A percentile compares a stretch with the other conserved stretches of the same genome.
These are phyloP conservation scores for Pissodes strobi DNA, from an alignment of 1,140 invertebrate genomes.

Conservation along the genomic window DNA sequence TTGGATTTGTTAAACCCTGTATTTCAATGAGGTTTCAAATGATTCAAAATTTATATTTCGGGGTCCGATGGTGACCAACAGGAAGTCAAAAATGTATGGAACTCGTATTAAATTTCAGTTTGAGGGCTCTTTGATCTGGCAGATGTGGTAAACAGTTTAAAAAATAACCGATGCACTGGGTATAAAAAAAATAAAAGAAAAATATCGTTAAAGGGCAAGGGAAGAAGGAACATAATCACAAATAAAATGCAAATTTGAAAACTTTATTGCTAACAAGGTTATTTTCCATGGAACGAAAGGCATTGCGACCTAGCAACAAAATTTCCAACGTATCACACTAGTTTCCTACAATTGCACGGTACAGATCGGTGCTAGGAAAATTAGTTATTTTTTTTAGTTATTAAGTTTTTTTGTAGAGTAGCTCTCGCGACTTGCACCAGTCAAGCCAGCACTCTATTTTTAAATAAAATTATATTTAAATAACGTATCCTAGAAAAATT, in stretches of 20 bases:
- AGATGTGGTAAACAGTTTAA: neutral
- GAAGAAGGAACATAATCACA: slow-evolving; percentile 32
- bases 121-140: too few species aligned
- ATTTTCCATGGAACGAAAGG: slow-evolving; percentile 5
- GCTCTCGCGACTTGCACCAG: slow-evolving; percentile 43
- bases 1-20: too few species aligned
- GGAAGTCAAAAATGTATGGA: too few species aligned
- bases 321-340: slow-evolving; percentile 36
- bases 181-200: too few species aligned
- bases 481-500: slow-evolving; percentile 14
- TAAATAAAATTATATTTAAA: slow-evolving; percentile 24
- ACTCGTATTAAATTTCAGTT: too few species aligned
- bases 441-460: slow-evolving; percentile 46
- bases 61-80: too few species aligned
- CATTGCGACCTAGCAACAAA: slow-evolving; percentile 31
- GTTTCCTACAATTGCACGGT: slow-evolving; percentile 32
- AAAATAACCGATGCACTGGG: slow-evolving; percentile 2
- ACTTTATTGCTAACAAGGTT: slow-evolving; percentile 31
- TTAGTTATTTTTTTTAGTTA: slow-evolving; percentile 18
- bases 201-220: slow-evolving; percentile 18
- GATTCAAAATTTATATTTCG: too few species aligned
- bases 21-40: too few species aligned
- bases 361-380: slow-evolving; percentile 27
- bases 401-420: slow-evolving; percentile 35
- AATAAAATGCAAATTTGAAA: slow-evolving; percentile 34